Percentiles rank a stretch among this genome's conserved stretches.
These are phyloP conservation scores for Muscidifurax raptorellus DNA, from an alignment of 1,140 invertebrate genomes.

Conservation along the genomic window DNA sequence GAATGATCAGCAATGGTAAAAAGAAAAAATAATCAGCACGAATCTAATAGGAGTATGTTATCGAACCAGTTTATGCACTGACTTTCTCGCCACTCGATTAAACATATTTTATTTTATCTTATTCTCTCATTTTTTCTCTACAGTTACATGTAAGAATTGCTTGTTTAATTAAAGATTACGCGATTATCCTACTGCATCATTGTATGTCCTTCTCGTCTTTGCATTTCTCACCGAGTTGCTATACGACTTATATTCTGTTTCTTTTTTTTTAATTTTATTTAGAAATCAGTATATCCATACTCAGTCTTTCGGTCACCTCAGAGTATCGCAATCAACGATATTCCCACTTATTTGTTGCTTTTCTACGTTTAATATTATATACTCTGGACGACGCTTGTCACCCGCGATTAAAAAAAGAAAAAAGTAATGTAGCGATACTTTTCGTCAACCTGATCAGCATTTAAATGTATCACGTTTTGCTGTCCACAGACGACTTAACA, in stretches of 20 bases:
- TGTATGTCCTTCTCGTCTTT: constrained; percentile 3
- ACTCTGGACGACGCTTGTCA: constrained; percentile 5
- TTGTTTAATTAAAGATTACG: constrained; percentile 44
- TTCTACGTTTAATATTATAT: constrained; percentile 25
- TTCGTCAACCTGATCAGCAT: constrained; percentile 19
- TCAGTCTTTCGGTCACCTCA: constrained; percentile 53
- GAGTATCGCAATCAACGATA: constrained; percentile 42
- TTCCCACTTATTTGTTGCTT: constrained; percentile 30
- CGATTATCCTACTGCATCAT: constrained; percentile 17
- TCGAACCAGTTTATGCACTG: constrained; percentile 34
- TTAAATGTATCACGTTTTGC: constrained; percentile 20
- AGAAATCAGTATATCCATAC: constrained; percentile 49
- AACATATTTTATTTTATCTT: constrained; percentile 28
- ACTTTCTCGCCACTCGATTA: constrained; percentile 48
- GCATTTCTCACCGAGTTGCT: constrained; percentile 4
- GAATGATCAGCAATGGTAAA: constrained; percentile 12
- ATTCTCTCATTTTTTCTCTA: not conserved
- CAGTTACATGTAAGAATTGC: constrained; percentile 46
- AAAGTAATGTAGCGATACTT: constrained; percentile 32
- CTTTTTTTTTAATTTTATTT: constrained; percentile 40
- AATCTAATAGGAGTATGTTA: constrained; percentile 29
- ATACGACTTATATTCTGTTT: constrained; percentile 7
- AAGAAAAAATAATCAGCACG: not conserved
- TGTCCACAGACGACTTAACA: constrained; percentile 36
- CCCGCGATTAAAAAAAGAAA: constrained; percentile 30